These are phyloP conservation scores for Hirundichthys speculiger DNA, from an alignment of 2,113 vertebrate genomes.

Conservation along the genomic window DNA sequence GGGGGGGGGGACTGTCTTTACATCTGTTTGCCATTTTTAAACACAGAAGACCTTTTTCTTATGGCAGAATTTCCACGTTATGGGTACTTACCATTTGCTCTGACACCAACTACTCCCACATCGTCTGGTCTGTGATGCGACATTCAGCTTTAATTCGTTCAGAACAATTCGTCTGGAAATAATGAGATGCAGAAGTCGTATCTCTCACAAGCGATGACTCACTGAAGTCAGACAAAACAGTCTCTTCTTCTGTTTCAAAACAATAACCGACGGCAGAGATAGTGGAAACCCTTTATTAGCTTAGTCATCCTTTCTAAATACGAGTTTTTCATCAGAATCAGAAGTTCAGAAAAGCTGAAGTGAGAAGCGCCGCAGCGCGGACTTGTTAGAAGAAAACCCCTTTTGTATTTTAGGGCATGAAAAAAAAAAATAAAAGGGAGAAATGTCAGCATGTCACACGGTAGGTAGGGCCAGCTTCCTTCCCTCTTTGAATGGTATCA, in stretches of 20 bases:
- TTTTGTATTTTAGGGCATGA: conserved; percentile 11
- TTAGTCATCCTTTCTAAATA: conserved; percentile 25
- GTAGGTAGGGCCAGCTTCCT: conserved; percentile 38
- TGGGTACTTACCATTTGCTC: conserved; percentile 30
- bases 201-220: conserved; percentile 38
- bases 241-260: conserved; percentile 19
- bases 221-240: background rate
- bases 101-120: conserved; percentile 44
- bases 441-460: conserved; percentile 45
- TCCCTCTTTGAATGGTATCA: conserved; percentile 30
- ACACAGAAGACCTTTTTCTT: background rate
- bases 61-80: conserved; percentile 10
- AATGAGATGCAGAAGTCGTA: background rate
- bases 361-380: background rate
- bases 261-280: conserved; percentile 10
- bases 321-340: background rate
- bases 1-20: too few species aligned
- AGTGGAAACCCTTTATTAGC: conserved; percentile 8
- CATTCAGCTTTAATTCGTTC: conserved; percentile 33
- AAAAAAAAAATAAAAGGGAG: conserved; percentile 38
- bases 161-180: conserved; percentile 39
- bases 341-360: too few species aligned
- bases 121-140: conserved; percentile 1
- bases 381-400: conserved; percentile 38
- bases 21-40: background rate